Evolutionary conservation across 1,140 invertebrate species (phyloP).

Genomic region (Sitobion miscanthi): DNA sequence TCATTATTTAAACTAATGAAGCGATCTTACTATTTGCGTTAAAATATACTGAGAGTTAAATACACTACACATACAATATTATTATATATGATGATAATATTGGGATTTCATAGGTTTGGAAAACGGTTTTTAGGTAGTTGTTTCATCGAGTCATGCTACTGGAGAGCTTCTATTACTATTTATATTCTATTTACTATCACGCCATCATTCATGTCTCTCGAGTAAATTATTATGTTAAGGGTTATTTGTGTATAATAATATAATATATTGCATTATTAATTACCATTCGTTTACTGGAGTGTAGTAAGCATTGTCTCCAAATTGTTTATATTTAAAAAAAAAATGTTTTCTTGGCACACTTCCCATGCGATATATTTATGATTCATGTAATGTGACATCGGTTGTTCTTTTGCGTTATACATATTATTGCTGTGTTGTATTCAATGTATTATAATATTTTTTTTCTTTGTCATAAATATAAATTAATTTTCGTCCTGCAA

Average conservation of each 20-base stretch:
- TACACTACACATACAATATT: too few species aligned
- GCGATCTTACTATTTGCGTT: too few species aligned
- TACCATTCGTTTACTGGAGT: not conserved
- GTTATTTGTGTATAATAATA: not conserved
- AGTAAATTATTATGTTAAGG: not conserved
- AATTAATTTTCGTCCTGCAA: not conserved
- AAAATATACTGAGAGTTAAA: too few species aligned
- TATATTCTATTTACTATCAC: not conserved
- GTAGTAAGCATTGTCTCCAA: not conserved
- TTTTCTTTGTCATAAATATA: constrained; percentile 8
- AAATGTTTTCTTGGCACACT: not conserved
- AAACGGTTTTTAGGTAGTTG: too few species aligned
- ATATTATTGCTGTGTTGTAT: not conserved
- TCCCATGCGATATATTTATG: not conserved
- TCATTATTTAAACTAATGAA: too few species aligned
- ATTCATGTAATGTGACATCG: not conserved
- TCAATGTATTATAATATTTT: not conserved
- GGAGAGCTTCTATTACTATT: not conserved
- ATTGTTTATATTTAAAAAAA: not conserved
- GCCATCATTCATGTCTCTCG: not conserved
- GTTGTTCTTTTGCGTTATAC: not conserved
- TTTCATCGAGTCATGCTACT: not conserved
- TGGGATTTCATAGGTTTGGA: too few species aligned
- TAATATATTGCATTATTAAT: not conserved
- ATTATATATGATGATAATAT: too few species aligned